Base-by-base conservation (phyloP, 2,888 invertebrate genomes). In the Lathronympha strigana region DNA sequence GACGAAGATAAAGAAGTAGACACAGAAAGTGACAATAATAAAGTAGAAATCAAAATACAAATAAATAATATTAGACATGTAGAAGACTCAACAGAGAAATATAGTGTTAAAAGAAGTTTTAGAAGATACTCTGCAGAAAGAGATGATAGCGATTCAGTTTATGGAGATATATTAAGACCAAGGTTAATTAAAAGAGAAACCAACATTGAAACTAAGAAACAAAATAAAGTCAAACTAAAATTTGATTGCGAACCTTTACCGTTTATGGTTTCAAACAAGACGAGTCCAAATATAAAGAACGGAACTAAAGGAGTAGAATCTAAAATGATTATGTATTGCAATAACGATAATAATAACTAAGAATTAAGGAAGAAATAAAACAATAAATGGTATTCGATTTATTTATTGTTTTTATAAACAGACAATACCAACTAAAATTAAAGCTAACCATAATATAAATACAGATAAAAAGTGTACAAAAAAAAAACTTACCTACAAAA, bases 241-340 rank as follows among this genome's bases (percentile, higher is more conserved):
- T 50, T 50, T 17, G 31, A 50, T 28, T 50, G 50, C 17, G 2
- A 47, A 47, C 23, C 47, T 23, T 13, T 47, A 47, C 47, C 47
- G 6, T 1, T 47, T 17, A 5, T 50, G 11, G 17, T 31, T 19
- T 19, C 17, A 11, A 17, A 31, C 1, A 15, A 25, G 3, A 25
- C 2, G 15, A 13, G 3, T n/a, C 0, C n/a, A 47, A 31, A 4
- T 50, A 28, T 17, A 5, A 9, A 19, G 5, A 50, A 31, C 17
- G 11, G 11, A 8, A 19, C 50, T 17, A 11, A 4, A 17, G 4
- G 1, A 21, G 13, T 8, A 13, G 4, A 8, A 8, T n/a, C 47
- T 5, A 23, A 47, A 47, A 21, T 50, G n/a, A 28, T 50, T 11
- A 19, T 50, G 50, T 50, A 31, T 50, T 50, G 50, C n/a, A 50